Evolutionary conservation across 2,888 invertebrate species (phyloP).

Genomic region (Drosophila merina): DNA sequence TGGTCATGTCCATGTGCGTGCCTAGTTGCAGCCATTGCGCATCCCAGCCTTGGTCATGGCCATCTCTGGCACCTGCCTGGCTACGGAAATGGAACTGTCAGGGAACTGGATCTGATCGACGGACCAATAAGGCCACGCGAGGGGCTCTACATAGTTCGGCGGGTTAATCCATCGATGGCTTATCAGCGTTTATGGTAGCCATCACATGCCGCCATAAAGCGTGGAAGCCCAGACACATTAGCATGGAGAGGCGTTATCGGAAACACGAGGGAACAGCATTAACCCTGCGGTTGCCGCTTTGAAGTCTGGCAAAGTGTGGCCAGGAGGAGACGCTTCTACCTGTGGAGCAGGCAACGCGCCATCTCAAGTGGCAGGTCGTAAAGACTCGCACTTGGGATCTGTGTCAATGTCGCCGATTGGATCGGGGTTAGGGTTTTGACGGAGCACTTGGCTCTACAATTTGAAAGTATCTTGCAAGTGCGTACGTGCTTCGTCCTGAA

Average conservation of each 20-base stretch:
- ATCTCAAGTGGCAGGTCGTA: neutral
- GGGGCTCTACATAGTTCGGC: neutral
- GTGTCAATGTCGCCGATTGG: conserved; percentile 21
- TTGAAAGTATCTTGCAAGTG: neutral
- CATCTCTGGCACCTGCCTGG: neutral
- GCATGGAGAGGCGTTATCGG: conserved; percentile 20
- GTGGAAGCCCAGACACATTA: conserved; percentile 23
- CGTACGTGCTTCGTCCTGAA: neutral
- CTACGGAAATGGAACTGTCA: neutral
- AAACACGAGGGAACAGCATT: conserved; percentile 26
- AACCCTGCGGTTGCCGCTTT: conserved; percentile 28
- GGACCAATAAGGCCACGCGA: conserved; percentile 1
- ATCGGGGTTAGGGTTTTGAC: neutral
- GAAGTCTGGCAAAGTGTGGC: conserved; percentile 5
- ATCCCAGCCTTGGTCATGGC: conserved; percentile 12
- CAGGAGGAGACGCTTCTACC: neutral
- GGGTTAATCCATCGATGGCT: conserved; percentile 36
- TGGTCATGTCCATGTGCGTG: conserved; percentile 24
- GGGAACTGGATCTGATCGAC: neutral
- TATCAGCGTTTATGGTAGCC: conserved; percentile 27
- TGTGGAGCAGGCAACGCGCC: neutral
- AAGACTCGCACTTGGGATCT: neutral
- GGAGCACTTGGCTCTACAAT: too few relatives aligned
- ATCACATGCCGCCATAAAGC: conserved; percentile 23
- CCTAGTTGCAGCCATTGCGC: neutral